phyloP scores from a whole-genome alignment of 2,113 vertebrate species.

The Antechinus flavipes region DNA sequence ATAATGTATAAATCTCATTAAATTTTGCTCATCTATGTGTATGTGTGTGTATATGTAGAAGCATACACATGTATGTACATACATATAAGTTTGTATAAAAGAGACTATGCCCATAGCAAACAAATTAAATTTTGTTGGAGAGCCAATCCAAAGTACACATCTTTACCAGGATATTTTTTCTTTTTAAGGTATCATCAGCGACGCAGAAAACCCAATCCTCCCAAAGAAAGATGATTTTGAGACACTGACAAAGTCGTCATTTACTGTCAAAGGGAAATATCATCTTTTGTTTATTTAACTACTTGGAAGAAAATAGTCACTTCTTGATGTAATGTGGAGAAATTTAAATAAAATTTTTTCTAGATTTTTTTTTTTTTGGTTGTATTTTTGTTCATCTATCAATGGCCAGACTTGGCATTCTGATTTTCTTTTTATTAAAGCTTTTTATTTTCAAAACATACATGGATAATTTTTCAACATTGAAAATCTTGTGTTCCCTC shows the following conservation, averaged over 20 bases:
- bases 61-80: neutral
- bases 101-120: neutral
- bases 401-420: neutral
- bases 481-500: too few species aligned
- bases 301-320: neutral
- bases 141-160: constrained; percentile 16
- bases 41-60: neutral
- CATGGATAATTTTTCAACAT: too few species aligned
- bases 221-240: constrained; percentile 78
- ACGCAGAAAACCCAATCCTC: constrained; percentile 80
- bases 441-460: too few species aligned
- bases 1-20: neutral
- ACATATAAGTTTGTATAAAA: neutral
- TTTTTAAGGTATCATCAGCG: constrained; percentile 81
- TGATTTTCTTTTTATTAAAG: neutral
- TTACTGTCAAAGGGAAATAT: neutral
- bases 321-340: neutral
- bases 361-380: neutral
- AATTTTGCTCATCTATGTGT: neutral
- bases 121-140: neutral
- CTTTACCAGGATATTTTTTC: constrained; percentile 24
- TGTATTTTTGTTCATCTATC: neutral
- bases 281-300: neutral
- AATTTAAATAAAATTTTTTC: neutral
- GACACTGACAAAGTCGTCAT: neutral